Evolutionary conservation across 2,797 vertebrate genomes (phyloP).

Genomic region (Channallabes apus): DNA sequence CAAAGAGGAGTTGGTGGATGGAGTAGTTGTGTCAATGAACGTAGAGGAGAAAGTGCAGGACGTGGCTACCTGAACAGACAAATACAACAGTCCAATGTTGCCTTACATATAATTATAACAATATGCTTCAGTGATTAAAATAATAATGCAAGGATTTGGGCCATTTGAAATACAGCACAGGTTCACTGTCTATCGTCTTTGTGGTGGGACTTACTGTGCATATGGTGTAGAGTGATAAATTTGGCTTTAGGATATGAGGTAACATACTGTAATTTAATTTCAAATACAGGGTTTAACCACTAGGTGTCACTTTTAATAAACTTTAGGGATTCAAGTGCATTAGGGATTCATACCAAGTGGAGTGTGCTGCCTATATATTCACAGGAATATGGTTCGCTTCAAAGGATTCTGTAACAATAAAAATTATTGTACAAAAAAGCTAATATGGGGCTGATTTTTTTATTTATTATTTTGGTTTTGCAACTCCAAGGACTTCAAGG

Average conservation of each 20-base stretch:
- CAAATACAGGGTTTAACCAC: not conserved
- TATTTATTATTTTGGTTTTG: no score
- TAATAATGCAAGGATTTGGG: not conserved
- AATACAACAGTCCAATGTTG: not conserved
- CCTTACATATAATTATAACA: not conserved
- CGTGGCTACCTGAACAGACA: not conserved
- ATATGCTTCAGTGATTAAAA: not conserved
- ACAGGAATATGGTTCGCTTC: not conserved
- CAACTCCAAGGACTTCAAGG: not conserved
- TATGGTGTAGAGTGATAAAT: not conserved
- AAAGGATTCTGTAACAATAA: not conserved
- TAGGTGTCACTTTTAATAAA: constrained; percentile 10
- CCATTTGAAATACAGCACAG: not conserved
- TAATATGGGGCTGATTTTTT: not conserved
- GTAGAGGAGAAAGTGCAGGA: constrained; percentile 56
- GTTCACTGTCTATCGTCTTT: not conserved
- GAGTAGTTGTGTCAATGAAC: constrained; percentile 59
- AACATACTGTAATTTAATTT: not conserved
- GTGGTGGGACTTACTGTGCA: not conserved
- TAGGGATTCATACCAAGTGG: not conserved
- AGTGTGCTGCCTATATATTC: not conserved
- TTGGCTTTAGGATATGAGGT: not conserved
- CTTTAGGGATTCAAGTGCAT: no score
- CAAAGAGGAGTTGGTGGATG: constrained; percentile 66
- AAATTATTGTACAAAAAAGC: not conserved